Evolutionary conservation across 2,888 invertebrate genomes (phyloP), one percentile per base, ranked within the genome.

Genomic region (Disparrhopalites patrizii): DNA sequence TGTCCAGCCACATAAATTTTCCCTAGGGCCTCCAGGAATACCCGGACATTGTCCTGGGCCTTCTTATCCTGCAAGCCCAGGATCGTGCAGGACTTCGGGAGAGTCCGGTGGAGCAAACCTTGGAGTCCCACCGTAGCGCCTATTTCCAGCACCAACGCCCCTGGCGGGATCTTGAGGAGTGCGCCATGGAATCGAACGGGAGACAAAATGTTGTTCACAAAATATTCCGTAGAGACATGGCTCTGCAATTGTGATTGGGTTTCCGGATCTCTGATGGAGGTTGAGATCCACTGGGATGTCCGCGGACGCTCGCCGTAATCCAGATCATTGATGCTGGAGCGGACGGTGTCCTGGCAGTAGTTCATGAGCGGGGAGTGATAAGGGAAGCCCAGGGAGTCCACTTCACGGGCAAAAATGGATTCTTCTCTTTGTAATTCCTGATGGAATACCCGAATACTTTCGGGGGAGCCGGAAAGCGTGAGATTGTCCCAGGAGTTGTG

Each of bases 401-500:
- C 94, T 67, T 84, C 83, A 73, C 87, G 90, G 18, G 90, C 92
- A 78, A 94, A 94, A 69, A 90, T 83, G 31, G 87, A 88, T 77
- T 91, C 87, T 0, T 84, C 83, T 72, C 85, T 82, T n/a, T n/a
- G n/a, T 55, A 93, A 81, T 76, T 85, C 78, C 15, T 82, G 84
- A 15, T 90, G 86, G 77, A 93, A 86, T 73, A 83, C 82, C 36
- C 83, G 81, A 3, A 93, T 82, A 1, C 85, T 83, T 1, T 82
- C 83, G 38, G 85, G 84, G 0, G 93, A 91, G 0, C 97, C 98
- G 4, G 97, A 96, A 70, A 98, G 82, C 10, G 97, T 94, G 13
- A 97, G 94, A 75, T 91, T 94, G 79, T 98, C 95, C 68, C 81
- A 83, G 67, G 94, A 87, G 81, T 98, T 99, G 82, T 98, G 94